Conservation (phyloP, 1,140 invertebrate genomes). For the Oryzaephilus surinamensis region DNA sequence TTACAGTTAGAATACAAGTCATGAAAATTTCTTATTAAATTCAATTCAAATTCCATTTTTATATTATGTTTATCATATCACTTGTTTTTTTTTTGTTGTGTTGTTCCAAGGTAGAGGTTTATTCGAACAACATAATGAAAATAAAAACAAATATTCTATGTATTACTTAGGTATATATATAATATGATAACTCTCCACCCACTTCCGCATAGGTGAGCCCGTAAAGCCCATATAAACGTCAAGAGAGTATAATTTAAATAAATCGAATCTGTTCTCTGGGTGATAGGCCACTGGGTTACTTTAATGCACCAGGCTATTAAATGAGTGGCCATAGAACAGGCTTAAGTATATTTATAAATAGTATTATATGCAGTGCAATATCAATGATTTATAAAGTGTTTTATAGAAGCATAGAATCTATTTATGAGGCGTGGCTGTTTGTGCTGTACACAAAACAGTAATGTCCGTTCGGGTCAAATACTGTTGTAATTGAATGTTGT, state of each 20-base stretch:
- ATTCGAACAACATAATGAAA: too few species aligned
- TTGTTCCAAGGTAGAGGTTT: too few species aligned
- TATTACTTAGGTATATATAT: too few species aligned
- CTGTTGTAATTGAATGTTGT: slow-evolving; percentile 9
- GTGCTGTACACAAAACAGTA: slow-evolving; percentile 3
- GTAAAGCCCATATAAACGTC: slow-evolving; percentile 15
- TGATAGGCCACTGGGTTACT: slow-evolving; percentile 23
- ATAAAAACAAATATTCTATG: too few species aligned
- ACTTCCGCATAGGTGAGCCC: slow-evolving; percentile 14
- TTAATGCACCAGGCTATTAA: slow-evolving; percentile 12
- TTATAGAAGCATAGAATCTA: slow-evolving; percentile 4
- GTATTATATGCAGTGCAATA: slow-evolving; percentile 6
- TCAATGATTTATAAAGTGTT: slow-evolving; percentile 10
- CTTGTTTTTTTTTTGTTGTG: too few species aligned
- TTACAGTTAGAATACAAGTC: too few species aligned
- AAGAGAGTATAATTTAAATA: slow-evolving; percentile 17
- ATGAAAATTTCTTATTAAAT: too few species aligned
- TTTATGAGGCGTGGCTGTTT: slow-evolving; percentile 6
- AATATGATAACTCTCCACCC: too few species aligned
- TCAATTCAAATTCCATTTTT: too few species aligned
- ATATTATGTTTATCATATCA: too few species aligned
- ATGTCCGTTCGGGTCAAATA: slow-evolving; percentile 6
- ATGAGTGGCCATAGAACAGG: slow-evolving; percentile 6
- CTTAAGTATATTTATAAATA: too few species aligned
- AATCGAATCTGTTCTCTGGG: slow-evolving; percentile 18